phyloP scores from a whole-genome alignment of 2,888 invertebrate genomes.

The Dioctria linearis region DNA sequence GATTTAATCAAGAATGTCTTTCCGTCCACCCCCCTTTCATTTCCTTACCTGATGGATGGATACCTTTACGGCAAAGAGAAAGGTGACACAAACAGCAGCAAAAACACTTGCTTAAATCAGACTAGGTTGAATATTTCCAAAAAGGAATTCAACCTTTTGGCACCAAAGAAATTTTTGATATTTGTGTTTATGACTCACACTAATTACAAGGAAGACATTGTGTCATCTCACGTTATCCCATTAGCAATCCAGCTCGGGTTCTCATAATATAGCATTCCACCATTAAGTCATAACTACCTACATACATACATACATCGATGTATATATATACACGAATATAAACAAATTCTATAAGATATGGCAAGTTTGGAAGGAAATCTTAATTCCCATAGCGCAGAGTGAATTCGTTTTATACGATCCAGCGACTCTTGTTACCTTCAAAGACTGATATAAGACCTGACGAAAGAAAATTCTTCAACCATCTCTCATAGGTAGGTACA shows the following conservation, averaged over 20 bases:
- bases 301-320: no score
- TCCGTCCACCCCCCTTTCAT: background rate
- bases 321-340: no score
- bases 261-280: background rate
- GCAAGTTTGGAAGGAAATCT: slow-evolving; percentile 43
- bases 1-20: background rate
- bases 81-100: no score
- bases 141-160: background rate
- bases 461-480: slow-evolving; percentile 34
- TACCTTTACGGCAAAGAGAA: background rate
- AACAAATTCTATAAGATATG: slow-evolving; percentile 19
- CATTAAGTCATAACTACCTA: background rate
- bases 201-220: background rate
- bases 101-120: no score
- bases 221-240: background rate
- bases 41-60: background rate
- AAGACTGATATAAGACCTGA: slow-evolving; percentile 20
- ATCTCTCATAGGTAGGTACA: background rate
- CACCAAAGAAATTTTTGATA: background rate
- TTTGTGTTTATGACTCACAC: background rate
- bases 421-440: background rate
- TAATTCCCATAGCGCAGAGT: slow-evolving; percentile 28
- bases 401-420: slow-evolving; percentile 42
- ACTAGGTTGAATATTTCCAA: background rate
- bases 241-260: background rate